Evolutionary conservation across 2,888 invertebrate species (phyloP).

Genomic region (Rosalia funebris): DNA sequence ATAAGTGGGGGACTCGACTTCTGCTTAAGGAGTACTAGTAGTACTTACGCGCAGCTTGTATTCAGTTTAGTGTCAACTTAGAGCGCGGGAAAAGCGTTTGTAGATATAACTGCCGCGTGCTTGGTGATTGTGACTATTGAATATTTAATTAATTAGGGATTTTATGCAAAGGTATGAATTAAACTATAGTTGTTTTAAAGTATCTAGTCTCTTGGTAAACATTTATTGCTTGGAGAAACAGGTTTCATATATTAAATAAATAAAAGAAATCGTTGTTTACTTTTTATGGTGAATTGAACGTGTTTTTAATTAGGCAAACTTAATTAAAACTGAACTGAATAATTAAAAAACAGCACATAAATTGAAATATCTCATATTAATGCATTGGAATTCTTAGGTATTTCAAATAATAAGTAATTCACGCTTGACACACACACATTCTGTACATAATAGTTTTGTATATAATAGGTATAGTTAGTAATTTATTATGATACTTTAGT

Average conservation of each 20-base stretch:
- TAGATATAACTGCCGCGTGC: conserved; percentile 10
- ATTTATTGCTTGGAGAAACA: not conserved
- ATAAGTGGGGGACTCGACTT: conserved; percentile 5
- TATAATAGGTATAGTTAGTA: no score
- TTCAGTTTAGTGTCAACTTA: conserved; percentile 27
- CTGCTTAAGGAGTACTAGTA: conserved; percentile 20
- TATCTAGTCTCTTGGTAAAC: not conserved
- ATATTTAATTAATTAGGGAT: conserved; percentile 4
- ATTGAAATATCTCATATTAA: not conserved
- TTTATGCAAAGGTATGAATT: conserved; percentile 24
- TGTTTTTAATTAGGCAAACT: not conserved
- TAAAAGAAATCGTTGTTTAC: no score
- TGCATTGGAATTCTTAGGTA: no score
- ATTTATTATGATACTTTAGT: no score
- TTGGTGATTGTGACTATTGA: conserved; percentile 13
- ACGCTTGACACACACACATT: no score
- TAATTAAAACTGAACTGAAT: not conserved
- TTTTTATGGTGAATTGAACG: not conserved
- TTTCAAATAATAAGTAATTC: no score
- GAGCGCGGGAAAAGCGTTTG: conserved; percentile 23
- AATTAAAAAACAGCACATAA: not conserved
- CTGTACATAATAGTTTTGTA: no score
- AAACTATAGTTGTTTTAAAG: conserved; percentile 14
- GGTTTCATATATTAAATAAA: no score
- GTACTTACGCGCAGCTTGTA: conserved; percentile 25